Evolutionary conservation across 2,888 invertebrate species (phyloP), one percentile per base, ranked within the genome.

Genomic region (Metacarcinus magister): DNA sequence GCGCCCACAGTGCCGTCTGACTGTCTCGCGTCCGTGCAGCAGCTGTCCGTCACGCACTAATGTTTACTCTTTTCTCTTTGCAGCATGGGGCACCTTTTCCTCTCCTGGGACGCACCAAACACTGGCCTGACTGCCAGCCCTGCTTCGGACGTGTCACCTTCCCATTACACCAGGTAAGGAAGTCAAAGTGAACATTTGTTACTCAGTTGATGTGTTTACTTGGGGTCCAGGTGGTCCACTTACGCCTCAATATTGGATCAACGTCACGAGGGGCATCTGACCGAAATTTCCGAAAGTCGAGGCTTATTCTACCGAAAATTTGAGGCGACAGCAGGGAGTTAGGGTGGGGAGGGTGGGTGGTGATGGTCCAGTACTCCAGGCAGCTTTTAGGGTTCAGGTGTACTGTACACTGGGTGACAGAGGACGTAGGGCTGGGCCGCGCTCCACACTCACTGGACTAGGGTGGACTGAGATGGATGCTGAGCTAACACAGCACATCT

Each of bases 381-480:
- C 87, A 39, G 87, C 39, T 87, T 39, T 39, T 39, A 87, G 16
- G 39, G 87, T 16, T 32, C 16, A 13, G 87, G 87, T 32, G 23
- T 23, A 67, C 39, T 39, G 39, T 39, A 39, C 87, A 39, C 39
- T 87, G 87, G 87, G 39, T 75, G 75, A 3, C 39, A n/a, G 87
- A 87, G 87, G 39, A 19, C 87, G 87, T 39, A 39, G 39, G 87
- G 39, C 39, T 2, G 13, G 39, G 39, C 32, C n/a, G 39, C 39
- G 10, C 87, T 87, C 39, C 2, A 39, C 87, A 2, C 87, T 87
- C 87, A 39, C 87, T 39, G 87, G 87, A 87, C 87, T 87, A 39
- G 13, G 87, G 39, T 87, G 87, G 87, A 39, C 87, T 19, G 87
- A 87, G 87, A 19, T 87, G 87, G 87, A 39, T 87, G 87, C 87